phyloP scores from a whole-genome alignment of 1,140 invertebrate genomes.

The Cydia fagiglandana region DNA sequence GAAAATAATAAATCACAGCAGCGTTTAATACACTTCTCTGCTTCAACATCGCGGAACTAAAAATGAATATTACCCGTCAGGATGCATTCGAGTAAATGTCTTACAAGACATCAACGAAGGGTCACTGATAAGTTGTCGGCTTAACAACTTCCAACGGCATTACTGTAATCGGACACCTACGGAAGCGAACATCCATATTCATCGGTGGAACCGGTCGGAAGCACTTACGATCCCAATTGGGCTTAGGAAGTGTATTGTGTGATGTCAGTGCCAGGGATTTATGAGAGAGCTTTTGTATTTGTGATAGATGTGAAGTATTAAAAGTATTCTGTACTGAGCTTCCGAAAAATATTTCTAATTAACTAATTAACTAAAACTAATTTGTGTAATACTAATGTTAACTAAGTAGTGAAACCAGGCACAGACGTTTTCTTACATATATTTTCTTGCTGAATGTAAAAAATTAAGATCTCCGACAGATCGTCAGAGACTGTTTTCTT shows the following conservation, averaged over 20 bases:
- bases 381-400: no score
- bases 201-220: conserved; percentile 53
- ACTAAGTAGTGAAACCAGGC: no score
- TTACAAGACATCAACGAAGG: background rate
- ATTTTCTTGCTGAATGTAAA: no score
- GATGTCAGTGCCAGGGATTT: background rate
- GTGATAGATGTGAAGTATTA: no score
- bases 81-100: background rate
- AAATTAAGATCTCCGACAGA: no score
- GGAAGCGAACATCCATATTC: conserved; percentile 63
- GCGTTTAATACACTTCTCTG: background rate
- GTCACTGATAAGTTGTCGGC: conserved; percentile 15
- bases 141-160: conserved; percentile 36
- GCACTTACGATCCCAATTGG: conserved; percentile 36
- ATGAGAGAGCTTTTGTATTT: background rate
- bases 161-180: conserved; percentile 65
- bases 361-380: no score
- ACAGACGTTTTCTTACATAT: background rate
- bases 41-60: background rate
- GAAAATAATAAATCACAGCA: background rate
- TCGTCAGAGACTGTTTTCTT: no score
- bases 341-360: background rate
- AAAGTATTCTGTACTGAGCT: background rate
- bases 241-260: conserved; percentile 22
- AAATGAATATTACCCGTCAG: background rate